Conservation (phyloP, 2,113 vertebrate species). For the Isurus oxyrinchus region DNA sequence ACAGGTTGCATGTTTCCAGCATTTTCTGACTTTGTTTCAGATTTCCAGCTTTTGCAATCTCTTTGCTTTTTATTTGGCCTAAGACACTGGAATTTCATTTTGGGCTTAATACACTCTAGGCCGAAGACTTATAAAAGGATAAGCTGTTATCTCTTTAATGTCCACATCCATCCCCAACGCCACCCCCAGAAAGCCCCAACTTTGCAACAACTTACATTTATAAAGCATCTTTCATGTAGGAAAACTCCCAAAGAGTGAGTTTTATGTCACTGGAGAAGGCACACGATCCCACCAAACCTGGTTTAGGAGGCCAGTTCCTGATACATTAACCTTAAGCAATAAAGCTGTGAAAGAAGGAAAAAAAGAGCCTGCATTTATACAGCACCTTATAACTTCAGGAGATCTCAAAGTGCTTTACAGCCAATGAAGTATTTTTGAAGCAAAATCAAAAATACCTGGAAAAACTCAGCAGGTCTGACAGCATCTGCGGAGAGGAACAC, state of each 20-base stretch:
- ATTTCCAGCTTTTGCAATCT: background rate
- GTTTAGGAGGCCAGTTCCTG: too few species aligned
- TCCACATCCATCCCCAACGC: background rate
- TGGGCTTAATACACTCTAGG: background rate
- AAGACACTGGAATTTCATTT: background rate
- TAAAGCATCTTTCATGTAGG: background rate
- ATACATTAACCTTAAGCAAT: background rate
- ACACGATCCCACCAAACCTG: too few species aligned
- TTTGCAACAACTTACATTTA: too few species aligned
- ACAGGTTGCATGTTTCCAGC: background rate
- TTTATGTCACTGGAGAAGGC: background rate
- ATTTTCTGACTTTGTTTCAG: too few species aligned
- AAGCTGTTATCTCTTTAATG: background rate
- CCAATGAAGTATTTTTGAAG: too few species aligned
- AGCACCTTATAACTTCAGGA: too few species aligned
- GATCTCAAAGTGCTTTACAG: too few species aligned
- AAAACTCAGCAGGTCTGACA: too few species aligned
- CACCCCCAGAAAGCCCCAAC: too few species aligned
- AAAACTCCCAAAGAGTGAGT: background rate
- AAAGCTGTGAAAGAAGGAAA: background rate
- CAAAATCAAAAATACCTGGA: too few species aligned
- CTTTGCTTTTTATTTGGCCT: background rate
- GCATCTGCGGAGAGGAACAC: too few species aligned
- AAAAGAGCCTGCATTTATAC: background rate
- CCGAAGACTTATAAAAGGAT: background rate